Base-by-base conservation (phyloP, 2,797 vertebrate species). In the Chelon labrosus region DNA sequence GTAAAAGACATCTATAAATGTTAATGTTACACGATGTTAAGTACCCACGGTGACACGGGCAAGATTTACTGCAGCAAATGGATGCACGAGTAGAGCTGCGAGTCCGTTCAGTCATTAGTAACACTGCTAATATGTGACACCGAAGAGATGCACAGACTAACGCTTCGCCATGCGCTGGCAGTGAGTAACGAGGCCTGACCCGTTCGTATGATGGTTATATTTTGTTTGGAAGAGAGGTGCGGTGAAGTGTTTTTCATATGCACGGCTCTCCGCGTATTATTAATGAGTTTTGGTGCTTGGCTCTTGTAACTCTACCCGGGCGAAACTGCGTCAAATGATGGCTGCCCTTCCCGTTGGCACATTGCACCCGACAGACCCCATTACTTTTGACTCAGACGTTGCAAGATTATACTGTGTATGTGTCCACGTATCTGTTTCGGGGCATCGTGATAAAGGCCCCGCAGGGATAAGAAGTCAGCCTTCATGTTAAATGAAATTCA, bases 211-310 rank as follows among this genome's bases (percentile, higher is more conserved):
- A 82, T 72, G 47, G 53, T 19, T 47, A 1, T 83, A 65, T 87
- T 87, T 77, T 63, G 44, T 79, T 88, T 85, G 70, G 81, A 60
- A 51, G 57, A 73, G 58, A 66, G 39, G 35, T 77, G 55, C 55
- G 74, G 13, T 67, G 35, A 71, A 77, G 56, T 77, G 35, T 70
- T 85, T 79, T 76, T 83, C 39, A 53, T 74, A 13, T 13, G n/a
- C 65, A 74, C 4, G 25, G 77, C 71, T 81, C 65, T 56, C 58
- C 80, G 75, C 71, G 61, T 65, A 51, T 85, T 84, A 89, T 85
- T 90, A 73, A 89, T 85, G 83, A 76, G 71, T 69, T 73, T 80
- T 73, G 50, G 70, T 73, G 81, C 77, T 85, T 80, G 76, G 62
- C 47, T 84, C 50, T 39, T 44, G 88, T 87, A 86, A 87, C 71